A percentile compares a stretch with the other conserved stretches of the same genome.
These are phyloP conservation scores for Sycobia sp. DNA, from an alignment of 1,140 invertebrate genomes.

Conservation along the genomic window DNA sequence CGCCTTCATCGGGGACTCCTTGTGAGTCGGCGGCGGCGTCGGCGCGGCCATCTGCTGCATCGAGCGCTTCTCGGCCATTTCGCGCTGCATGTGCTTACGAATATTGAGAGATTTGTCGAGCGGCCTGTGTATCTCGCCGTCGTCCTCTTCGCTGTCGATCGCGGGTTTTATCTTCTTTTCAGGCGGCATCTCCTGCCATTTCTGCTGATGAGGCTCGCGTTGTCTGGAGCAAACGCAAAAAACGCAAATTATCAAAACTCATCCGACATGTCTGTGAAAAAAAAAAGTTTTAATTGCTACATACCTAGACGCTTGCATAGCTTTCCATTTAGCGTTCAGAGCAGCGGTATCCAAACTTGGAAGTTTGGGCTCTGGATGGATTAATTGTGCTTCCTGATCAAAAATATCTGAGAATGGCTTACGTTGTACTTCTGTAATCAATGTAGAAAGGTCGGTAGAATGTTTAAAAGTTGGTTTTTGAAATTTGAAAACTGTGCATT, in stretches of 20 bases:
- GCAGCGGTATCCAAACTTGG: slow-evolving; percentile 54
- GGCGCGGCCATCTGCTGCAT: slow-evolving; percentile 41
- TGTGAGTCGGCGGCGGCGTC: slow-evolving; percentile 57
- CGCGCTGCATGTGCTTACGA: slow-evolving; percentile 57
- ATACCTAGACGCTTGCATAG: slow-evolving; percentile 55
- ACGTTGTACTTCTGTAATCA: slow-evolving; percentile 57
- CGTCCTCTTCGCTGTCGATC: slow-evolving; percentile 54
- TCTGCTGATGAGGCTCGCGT: slow-evolving; percentile 49
- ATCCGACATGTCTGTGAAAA: too few relatives aligned
- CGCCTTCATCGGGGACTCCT: slow-evolving; percentile 55
- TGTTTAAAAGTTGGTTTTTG: too few relatives aligned
- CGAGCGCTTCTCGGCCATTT: slow-evolving; percentile 54
- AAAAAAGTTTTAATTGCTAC: too few relatives aligned
- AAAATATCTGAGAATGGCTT: slow-evolving; percentile 58
- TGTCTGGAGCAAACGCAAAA: slow-evolving; percentile 42
- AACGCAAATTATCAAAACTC: too few relatives aligned
- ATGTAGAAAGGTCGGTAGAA: too few relatives aligned
- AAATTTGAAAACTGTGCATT: too few relatives aligned
- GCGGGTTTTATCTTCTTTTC: slow-evolving; percentile 46
- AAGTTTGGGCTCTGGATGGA: slow-evolving; percentile 56
- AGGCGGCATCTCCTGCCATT: slow-evolving; percentile 52
- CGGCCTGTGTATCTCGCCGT: slow-evolving; percentile 52
- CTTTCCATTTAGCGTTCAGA: slow-evolving; percentile 58
- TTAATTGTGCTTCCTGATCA: slow-evolving; percentile 56
- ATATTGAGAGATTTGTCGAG: slow-evolving; percentile 56